A percentile compares a stretch with the other conserved stretches of the same genome.
Conservation (phyloP, 2,113 vertebrate genomes). For the Boulengeromyrus knoepffleri region DNA sequence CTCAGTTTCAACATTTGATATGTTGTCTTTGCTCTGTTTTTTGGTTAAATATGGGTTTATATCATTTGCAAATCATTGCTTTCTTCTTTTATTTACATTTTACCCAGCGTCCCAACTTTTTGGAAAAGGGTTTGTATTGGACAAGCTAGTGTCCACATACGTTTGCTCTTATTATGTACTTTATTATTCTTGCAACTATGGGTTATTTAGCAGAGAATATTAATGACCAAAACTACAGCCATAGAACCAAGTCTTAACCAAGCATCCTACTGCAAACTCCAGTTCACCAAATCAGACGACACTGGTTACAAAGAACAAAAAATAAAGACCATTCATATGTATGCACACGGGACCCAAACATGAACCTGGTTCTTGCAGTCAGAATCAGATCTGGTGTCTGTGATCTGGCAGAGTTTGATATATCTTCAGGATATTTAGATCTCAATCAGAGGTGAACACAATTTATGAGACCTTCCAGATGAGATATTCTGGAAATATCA, state of each 20-base stretch:
- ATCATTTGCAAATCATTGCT: not conserved
- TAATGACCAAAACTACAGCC: not conserved
- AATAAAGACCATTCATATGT: not conserved
- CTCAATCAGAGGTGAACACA: not conserved
- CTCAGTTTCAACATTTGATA: not conserved
- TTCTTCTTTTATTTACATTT: not conserved
- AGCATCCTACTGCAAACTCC: not conserved
- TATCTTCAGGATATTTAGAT: not conserved
- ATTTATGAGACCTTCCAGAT: not conserved
- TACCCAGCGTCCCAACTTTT: not conserved
- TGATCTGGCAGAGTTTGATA: not conserved
- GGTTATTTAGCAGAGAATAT: not conserved
- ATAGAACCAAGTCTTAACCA: not conserved
- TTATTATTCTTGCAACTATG: not conserved
- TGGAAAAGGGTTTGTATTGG: not conserved
- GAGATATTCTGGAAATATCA: not conserved
- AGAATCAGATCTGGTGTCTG: not conserved
- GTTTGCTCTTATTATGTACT: not conserved
- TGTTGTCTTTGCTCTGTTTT: not conserved
- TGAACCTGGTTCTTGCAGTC: not conserved
- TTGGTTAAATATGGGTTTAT: not conserved
- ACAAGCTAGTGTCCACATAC: not conserved
- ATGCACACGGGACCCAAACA: not conserved
- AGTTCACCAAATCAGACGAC: not conserved
- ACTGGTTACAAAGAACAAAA: not conserved